These are phyloP conservation scores for Linyphia triangularis DNA, from an alignment of 2,888 invertebrate genomes.

Conservation along the genomic window DNA sequence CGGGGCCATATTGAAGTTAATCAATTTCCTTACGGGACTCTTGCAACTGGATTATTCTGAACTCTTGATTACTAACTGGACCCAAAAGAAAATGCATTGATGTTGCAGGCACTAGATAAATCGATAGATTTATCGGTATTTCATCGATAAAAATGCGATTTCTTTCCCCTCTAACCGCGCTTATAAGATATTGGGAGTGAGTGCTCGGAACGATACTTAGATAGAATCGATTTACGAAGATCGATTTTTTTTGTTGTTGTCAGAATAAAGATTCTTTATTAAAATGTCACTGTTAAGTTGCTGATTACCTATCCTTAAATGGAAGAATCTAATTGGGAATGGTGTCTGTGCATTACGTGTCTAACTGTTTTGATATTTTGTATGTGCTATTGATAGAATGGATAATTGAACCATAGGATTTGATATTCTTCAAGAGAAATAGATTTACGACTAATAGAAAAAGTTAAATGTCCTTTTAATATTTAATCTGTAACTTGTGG, in stretches of 20 bases:
- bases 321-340: too few relatives aligned
- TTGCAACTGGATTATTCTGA: background rate
- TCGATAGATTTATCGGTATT: slow-evolving; percentile 50
- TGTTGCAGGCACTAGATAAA: slow-evolving; percentile 43
- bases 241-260: background rate
- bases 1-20: slow-evolving; percentile 20
- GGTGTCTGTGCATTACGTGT: too few relatives aligned
- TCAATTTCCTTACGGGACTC: slow-evolving; percentile 27
- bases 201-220: slow-evolving; percentile 35
- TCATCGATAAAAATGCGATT: slow-evolving; percentile 51
- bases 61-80: slow-evolving; percentile 17
- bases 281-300: background rate
- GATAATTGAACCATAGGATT: too few relatives aligned
- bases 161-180: slow-evolving; percentile 7
- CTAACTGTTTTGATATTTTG: too few relatives aligned
- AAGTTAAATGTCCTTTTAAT: too few relatives aligned
- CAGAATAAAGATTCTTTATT: background rate
- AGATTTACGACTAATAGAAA: too few relatives aligned
- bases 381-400: too few relatives aligned
- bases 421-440: too few relatives aligned
- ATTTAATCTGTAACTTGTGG: too few relatives aligned
- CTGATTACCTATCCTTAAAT: background rate
- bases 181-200: background rate
- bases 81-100: slow-evolving; percentile 37
- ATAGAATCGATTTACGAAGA: slow-evolving; percentile 35